Evolutionary conservation across 2,797 vertebrate genomes (phyloP).

Genomic region (Pseudocheirus occidentalis): DNA sequence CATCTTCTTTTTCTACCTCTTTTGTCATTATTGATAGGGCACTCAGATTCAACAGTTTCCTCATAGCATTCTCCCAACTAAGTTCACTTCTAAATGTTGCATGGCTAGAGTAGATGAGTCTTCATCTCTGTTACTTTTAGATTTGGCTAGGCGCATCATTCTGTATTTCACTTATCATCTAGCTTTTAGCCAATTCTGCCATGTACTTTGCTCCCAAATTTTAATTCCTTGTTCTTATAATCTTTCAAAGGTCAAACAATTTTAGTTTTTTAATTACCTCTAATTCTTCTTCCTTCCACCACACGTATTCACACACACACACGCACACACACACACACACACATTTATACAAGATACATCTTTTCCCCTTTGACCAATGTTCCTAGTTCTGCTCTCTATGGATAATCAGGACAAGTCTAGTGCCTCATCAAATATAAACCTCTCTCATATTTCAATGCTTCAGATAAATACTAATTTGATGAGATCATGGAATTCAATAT

Average conservation of each 20-base stretch:
- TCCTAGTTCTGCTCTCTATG: neutral
- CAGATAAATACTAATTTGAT: neutral
- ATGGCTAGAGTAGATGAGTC: neutral
- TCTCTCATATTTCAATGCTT: neutral
- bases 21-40: neutral
- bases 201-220: neutral
- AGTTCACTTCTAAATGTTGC: neutral
- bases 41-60: neutral
- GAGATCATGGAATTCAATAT: neutral
- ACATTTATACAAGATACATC: neutral
- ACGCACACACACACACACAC: neutral
- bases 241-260: neutral
- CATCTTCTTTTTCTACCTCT: neutral
- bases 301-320: neutral
- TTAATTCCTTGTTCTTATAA: neutral
- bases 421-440: neutral
- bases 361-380: neutral
- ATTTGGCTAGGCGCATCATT: neutral
- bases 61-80: neutral
- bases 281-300: neutral
- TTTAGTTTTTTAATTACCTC: neutral
- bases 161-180: neutral
- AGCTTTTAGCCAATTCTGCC: neutral
- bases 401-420: neutral
- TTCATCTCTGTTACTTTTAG: neutral